Evolutionary conservation across 2,113 vertebrate genomes (phyloP), one percentile per base, ranked within the genome.

Genomic region (Alligator mississippiensis): DNA sequence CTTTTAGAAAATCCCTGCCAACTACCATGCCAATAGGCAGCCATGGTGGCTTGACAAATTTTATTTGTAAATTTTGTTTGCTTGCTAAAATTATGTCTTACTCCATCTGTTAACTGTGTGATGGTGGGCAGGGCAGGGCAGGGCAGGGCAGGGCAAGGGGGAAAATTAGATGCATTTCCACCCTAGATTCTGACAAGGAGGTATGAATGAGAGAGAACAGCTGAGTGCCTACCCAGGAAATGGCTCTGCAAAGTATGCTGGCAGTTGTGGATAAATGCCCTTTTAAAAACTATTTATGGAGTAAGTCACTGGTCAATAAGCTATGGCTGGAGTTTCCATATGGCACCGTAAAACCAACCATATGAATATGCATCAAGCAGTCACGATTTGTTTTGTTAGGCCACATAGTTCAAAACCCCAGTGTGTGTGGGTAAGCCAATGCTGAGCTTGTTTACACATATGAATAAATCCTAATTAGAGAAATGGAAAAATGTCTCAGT

Each of bases 401-500:
- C 76, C 75, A 84, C 57, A 64, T 15, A 30, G 21, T 74, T 22
- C 89, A 91, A 30, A 80, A 38, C 4, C 15, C 77, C 89, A 55
- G 88, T 25, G 34, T 47, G 77, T 81, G 47, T 74, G 81, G 63
- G 7, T 82, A 90, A 89, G 66, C 28, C 62, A 25, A 59, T 30
- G 15, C 38, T 0, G 1, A 64, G 3, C 34, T 80, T 90, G 63
- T 79, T 94, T 93, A 74, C 59, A 59, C 17, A 25, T 7, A 38
- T 66, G 82, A 92, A 90, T 80, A 94, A 76, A 90, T 88, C 68
- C 47, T 89, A 95, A 94, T 91, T 77, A 64, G 84, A 68, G 63
- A 84, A 88, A 87, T 55, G 34, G 75, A 92, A 97, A 77, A 83
- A 82, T 25, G 68, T 80, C 86, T 90, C 82, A 47, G 11, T 4